phyloP scores from a whole-genome alignment of 1,140 invertebrate species.

The Hypothenemus hampei region DNA sequence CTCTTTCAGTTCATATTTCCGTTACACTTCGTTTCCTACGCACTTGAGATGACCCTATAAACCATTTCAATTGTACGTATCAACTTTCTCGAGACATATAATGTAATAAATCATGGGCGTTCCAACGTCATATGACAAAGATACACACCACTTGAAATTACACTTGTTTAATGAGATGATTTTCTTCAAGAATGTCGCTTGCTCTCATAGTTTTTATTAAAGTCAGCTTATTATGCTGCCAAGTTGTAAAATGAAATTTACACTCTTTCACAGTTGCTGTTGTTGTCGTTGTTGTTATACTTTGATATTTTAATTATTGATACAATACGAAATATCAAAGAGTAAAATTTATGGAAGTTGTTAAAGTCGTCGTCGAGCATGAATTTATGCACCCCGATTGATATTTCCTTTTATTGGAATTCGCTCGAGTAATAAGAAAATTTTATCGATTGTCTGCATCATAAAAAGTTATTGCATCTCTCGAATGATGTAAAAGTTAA shows the following conservation, averaged over 20 bases:
- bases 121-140: conserved; percentile 3
- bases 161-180: conserved; percentile 6
- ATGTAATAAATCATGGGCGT: conserved; percentile 18
- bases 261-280: background rate
- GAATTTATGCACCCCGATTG: conserved; percentile 4
- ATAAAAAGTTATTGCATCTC: conserved; percentile 15
- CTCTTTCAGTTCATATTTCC: conserved; percentile 19
- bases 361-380: conserved; percentile 14
- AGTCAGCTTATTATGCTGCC: background rate
- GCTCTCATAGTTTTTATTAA: background rate
- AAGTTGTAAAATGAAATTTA: background rate
- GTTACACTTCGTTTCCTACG: conserved; percentile 22
- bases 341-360: conserved; percentile 6
- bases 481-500: conserved; percentile 11
- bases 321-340: background rate
- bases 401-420: conserved; percentile 9
- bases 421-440: conserved; percentile 1
- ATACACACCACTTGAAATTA: conserved; percentile 8
- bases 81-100: conserved; percentile 22
- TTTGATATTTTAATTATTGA: background rate
- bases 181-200: background rate
- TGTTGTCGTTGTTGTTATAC: background rate
- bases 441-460: conserved; percentile 8
- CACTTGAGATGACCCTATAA: conserved; percentile 24
- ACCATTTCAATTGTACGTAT: conserved; percentile 24